These are phyloP conservation scores for Crocuta crocuta DNA, from an alignment of 2,113 vertebrate species.

Conservation along the genomic window DNA sequence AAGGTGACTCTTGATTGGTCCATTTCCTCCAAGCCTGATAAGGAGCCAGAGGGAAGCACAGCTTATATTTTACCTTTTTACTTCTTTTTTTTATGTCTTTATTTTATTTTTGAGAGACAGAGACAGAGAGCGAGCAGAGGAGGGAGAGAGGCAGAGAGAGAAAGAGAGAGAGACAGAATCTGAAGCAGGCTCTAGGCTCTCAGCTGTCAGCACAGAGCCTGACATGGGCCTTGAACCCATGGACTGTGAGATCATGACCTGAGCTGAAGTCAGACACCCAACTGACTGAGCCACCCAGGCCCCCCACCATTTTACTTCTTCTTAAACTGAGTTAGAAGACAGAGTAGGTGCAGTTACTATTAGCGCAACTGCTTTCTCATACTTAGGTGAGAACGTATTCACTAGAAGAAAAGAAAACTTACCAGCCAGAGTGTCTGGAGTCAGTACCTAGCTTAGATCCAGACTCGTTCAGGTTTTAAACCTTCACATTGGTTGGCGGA, in stretches of 20 bases:
- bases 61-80: not conserved
- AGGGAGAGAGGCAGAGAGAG: too few relatives aligned
- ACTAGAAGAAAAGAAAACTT: not conserved
- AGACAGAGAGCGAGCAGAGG: too few relatives aligned
- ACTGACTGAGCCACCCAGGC: too few relatives aligned
- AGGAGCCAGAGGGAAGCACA: not conserved
- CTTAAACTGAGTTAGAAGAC: not conserved
- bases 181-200: too few relatives aligned
- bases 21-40: not conserved
- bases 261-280: too few relatives aligned
- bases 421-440: not conserved
- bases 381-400: not conserved
- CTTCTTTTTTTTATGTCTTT: not conserved
- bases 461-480: not conserved
- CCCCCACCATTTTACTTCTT: not conserved
- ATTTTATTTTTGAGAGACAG: too few relatives aligned
- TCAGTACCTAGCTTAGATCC: not conserved
- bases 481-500: not conserved
- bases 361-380: not conserved
- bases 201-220: too few relatives aligned
- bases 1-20: rapidly evolving
- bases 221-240: too few relatives aligned
- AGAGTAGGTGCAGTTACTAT: not conserved
- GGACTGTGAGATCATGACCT: too few relatives aligned
- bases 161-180: too few relatives aligned